Percentiles rank a stretch among this genome's conserved stretches.
Conservation (phyloP, 2,888 invertebrate genomes). For the Athripsodes cinereus region DNA sequence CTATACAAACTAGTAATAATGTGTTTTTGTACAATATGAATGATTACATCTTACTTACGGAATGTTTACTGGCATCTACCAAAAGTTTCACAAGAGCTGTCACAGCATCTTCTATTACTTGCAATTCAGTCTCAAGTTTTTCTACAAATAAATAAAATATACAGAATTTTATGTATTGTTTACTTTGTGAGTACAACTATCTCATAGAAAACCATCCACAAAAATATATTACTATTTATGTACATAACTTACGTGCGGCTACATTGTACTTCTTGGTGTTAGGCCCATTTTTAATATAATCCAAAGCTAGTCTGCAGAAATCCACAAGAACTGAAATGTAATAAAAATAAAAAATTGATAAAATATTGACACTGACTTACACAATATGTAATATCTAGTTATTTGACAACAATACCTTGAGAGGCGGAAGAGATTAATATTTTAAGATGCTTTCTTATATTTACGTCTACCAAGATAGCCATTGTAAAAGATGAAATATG, state of each 20-base stretch:
- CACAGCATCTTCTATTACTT: slow-evolving; percentile 56
- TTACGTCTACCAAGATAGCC: slow-evolving; percentile 21
- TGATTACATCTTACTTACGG: slow-evolving; percentile 47
- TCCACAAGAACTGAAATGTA: slow-evolving; percentile 57
- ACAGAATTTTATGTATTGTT: too few species aligned
- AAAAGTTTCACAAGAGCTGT: slow-evolving; percentile 69
- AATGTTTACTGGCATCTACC: slow-evolving; percentile 63
- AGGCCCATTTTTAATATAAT: slow-evolving; percentile 60
- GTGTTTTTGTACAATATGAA: background rate
- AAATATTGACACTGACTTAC: background rate
- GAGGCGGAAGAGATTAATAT: slow-evolving; percentile 11
- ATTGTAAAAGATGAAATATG: too few species aligned
- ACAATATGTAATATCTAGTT: background rate
- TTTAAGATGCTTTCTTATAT: slow-evolving; percentile 17
- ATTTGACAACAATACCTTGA: slow-evolving; percentile 8
- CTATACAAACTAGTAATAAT: too few species aligned
- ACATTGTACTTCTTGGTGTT: slow-evolving; percentile 56
- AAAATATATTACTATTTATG: background rate
- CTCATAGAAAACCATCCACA: background rate
- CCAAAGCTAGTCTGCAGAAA: slow-evolving; percentile 62
- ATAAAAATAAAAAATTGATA: slow-evolving; percentile 14
- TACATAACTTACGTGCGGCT: slow-evolving; percentile 54
- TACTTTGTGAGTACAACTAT: background rate
- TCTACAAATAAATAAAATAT: slow-evolving; percentile 48
- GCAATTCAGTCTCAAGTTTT: slow-evolving; percentile 51